Evolutionary conservation across 2,888 invertebrate genomes (phyloP).

Genomic region (Ernsta delagoae): DNA sequence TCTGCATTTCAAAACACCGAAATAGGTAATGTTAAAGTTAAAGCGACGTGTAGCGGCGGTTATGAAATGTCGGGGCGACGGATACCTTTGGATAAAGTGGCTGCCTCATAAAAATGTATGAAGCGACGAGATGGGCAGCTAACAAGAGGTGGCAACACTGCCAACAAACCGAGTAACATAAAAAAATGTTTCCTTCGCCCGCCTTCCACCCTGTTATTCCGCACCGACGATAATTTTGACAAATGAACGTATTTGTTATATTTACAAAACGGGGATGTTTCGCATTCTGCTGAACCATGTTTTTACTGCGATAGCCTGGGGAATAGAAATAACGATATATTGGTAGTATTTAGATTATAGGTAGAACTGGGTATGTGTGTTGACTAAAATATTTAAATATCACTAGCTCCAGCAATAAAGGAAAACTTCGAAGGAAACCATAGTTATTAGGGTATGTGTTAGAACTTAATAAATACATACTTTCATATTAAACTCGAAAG

Average conservation of each 20-base stretch:
- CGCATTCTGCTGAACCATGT: slow-evolving; percentile 33
- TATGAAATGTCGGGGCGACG: slow-evolving; percentile 43
- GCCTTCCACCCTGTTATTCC: slow-evolving; percentile 72
- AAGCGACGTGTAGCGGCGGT: neutral
- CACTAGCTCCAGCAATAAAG: too few species aligned
- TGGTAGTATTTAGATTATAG: neutral
- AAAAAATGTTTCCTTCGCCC: slow-evolving; percentile 40
- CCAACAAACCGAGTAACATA: slow-evolving; percentile 38
- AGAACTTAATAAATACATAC: too few species aligned
- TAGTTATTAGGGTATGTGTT: too few species aligned
- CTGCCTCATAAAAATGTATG: slow-evolving; percentile 82
- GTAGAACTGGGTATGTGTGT: too few species aligned
- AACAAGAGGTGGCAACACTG: slow-evolving; percentile 58
- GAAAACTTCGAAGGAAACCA: too few species aligned
- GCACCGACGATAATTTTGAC: slow-evolving; percentile 80
- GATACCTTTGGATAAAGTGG: slow-evolving; percentile 77
- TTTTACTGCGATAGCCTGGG: slow-evolving; percentile 25
- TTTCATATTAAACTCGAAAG: too few species aligned
- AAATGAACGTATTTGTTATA: slow-evolving; percentile 71
- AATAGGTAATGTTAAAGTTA: slow-evolving; percentile 5
- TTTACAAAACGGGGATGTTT: slow-evolving; percentile 46
- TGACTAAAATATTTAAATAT: too few species aligned
- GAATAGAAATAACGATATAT: slow-evolving; percentile 20
- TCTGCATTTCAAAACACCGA: neutral
- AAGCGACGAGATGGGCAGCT: slow-evolving; percentile 68